Percentiles rank a stretch among this genome's conserved stretches.
Conservation (phyloP, 2,888 invertebrate species). For the Trissonchulus sp. region DNA sequence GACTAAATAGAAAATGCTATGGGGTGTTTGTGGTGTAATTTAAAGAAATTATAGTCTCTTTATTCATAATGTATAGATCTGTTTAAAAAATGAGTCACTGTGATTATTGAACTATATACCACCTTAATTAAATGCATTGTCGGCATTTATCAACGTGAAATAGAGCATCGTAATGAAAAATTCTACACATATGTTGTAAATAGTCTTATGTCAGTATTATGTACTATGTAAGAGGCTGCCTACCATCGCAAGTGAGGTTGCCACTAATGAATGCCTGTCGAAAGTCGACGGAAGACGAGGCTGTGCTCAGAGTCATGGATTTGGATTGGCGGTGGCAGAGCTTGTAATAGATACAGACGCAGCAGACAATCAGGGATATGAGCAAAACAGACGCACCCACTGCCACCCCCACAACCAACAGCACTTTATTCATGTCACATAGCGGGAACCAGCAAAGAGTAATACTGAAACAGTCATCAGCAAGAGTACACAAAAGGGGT, state of each 20-base stretch:
- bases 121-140: too few species aligned
- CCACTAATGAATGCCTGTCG: neutral
- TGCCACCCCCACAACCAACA: neutral
- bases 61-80: too few species aligned
- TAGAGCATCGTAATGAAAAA: too few species aligned
- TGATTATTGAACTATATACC: too few species aligned
- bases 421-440: constrained; percentile 2
- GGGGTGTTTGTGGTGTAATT: too few species aligned
- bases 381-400: neutral
- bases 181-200: neutral
- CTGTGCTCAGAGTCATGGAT: neutral
- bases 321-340: neutral
- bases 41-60: too few species aligned
- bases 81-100: too few species aligned
- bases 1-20: too few species aligned
- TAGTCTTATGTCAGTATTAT: neutral
- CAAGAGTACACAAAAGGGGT: too few species aligned
- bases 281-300: neutral
- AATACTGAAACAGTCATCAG: too few species aligned
- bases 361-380: neutral
- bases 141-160: too few species aligned
- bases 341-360: neutral
- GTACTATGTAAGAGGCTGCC: neutral
- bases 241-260: neutral
- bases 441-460: too few species aligned